phyloP scores from a whole-genome alignment of 2,113 vertebrate species.

The Lethenteron camtschaticum region DNA sequence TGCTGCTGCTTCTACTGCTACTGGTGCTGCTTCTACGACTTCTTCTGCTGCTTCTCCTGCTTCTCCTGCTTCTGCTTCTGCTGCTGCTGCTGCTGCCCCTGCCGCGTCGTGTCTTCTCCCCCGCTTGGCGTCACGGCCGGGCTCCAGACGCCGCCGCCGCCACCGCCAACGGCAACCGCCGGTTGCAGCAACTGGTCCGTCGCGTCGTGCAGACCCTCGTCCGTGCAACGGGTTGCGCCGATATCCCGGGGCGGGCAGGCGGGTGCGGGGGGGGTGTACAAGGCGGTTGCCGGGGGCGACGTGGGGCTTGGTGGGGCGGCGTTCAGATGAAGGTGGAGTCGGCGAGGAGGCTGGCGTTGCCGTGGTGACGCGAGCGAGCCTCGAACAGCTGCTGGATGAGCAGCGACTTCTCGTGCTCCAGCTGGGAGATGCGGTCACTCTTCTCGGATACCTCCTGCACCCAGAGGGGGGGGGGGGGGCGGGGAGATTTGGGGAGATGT shows the following conservation, averaged over 20 bases:
- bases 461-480: not conserved
- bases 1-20: too few species aligned
- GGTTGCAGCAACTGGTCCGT: not conserved
- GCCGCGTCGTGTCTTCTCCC: too few species aligned
- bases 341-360: conserved; percentile 28
- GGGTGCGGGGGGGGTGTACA: not conserved
- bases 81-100: too few species aligned
- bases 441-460: conserved; percentile 61
- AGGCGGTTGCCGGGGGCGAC: not conserved
- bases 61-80: too few species aligned
- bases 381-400: conserved; percentile 91
- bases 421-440: conserved; percentile 64
- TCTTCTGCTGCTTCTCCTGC: too few species aligned
- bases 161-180: not conserved
- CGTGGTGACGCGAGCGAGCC: conserved; percentile 34
- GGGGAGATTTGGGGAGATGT: too few species aligned
- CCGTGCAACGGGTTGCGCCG: not conserved
- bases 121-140: too few species aligned
- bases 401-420: conserved; percentile 81
- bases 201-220: not conserved
- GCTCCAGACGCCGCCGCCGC: not conserved
- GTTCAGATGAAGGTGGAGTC: conserved; percentile 72
- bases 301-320: not conserved
- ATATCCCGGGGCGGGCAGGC: not conserved
- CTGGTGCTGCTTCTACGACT: too few species aligned